Percentiles rank a stretch among this genome's conserved stretches.
phyloP scores from a whole-genome alignment of 2,888 invertebrate genomes.

The Limnephilus marmoratus region DNA sequence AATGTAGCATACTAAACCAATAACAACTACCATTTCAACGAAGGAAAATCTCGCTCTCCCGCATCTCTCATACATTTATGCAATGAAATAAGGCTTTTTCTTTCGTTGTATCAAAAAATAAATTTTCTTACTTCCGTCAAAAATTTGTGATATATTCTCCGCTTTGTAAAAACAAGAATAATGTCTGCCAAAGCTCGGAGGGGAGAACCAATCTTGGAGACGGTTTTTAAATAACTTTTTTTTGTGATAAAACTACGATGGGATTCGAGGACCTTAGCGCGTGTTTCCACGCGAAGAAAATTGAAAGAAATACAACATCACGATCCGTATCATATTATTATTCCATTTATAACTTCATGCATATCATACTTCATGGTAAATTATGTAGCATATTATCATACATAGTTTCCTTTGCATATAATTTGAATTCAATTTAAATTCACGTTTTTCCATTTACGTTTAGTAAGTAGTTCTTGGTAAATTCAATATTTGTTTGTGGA shows the following conservation, averaged over 20 bases:
- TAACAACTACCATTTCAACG: slow-evolving; percentile 2
- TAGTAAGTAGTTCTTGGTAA: background rate
- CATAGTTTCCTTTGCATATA: background rate
- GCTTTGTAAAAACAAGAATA: background rate
- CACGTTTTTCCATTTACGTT: background rate
- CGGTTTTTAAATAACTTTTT: background rate
- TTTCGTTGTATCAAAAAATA: slow-evolving; percentile 25
- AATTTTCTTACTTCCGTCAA: slow-evolving; percentile 34
- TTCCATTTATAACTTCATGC: background rate
- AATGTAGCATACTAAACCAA: background rate
- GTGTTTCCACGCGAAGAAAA: background rate
- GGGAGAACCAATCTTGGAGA: background rate
- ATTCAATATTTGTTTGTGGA: background rate
- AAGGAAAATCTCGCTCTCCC: background rate
- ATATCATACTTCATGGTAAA: background rate
- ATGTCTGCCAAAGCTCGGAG: slow-evolving; percentile 16
- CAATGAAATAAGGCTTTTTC: background rate
- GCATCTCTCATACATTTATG: background rate
- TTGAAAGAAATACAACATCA: background rate
- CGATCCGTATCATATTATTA: background rate
- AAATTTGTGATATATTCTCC: slow-evolving; percentile 28
- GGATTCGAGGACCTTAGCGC: background rate
- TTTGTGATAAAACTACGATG: background rate
- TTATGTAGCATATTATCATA: background rate
- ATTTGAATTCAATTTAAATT: background rate